Percentiles rank a stretch among this genome's conserved stretches.
Evolutionary conservation across 64 coral and sea anemone species (phyloP).

Genomic region (Acropora tenuis): DNA sequence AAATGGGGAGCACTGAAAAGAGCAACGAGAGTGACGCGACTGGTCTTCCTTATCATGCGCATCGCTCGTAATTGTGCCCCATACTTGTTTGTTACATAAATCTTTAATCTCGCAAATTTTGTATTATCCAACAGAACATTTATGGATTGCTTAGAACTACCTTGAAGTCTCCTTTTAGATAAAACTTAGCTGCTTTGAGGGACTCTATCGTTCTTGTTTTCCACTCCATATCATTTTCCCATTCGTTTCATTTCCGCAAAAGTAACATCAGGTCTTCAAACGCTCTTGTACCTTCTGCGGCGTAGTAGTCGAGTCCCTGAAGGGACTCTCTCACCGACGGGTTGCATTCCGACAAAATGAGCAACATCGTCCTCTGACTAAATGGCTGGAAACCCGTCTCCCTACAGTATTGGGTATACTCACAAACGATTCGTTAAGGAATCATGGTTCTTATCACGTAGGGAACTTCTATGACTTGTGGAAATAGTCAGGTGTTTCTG

Average conservation of each 20-base stretch:
- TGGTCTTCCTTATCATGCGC: neutral
- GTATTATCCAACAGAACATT: neutral
- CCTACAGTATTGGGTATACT: conserved; percentile 31
- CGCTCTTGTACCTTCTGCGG: neutral
- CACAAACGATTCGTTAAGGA: neutral
- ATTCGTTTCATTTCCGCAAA: too few species aligned
- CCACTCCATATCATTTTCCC: too few species aligned
- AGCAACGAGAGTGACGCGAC: neutral
- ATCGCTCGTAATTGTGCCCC: neutral
- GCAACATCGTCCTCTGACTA: conserved; percentile 25
- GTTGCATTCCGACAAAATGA: neutral
- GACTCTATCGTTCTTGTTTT: too few species aligned
- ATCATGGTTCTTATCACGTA: conserved; percentile 51
- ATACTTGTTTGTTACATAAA: neutral
- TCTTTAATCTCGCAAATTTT: neutral
- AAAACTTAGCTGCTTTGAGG: too few species aligned
- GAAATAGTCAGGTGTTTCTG: conserved; percentile 5
- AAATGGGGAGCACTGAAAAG: neutral
- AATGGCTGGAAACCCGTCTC: conserved; percentile 34
- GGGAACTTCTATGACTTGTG: conserved; percentile 34
- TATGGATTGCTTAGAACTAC: neutral
- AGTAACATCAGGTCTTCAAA: neutral
- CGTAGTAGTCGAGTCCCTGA: too few species aligned
- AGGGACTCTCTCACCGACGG: conserved; percentile 20
- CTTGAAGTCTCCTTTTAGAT: too few species aligned